phyloP scores from a whole-genome alignment of 2,113 vertebrate species.

The Trematocara zebra region DNA sequence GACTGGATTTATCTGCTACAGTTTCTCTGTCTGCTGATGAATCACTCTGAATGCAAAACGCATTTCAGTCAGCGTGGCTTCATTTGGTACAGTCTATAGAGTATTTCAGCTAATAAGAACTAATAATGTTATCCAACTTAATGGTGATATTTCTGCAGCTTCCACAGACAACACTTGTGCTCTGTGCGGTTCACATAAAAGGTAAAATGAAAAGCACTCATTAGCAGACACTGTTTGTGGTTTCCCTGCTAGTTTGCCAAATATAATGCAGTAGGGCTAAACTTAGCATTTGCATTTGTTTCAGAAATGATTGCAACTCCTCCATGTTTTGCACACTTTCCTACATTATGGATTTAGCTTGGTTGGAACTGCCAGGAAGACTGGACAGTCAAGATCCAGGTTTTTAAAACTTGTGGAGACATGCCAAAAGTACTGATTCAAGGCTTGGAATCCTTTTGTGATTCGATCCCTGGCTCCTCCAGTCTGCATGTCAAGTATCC shows the following conservation, averaged over 20 bases:
- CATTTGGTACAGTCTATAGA: not conserved
- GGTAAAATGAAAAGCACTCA: not conserved
- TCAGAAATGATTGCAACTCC: not conserved
- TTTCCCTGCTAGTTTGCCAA: not conserved
- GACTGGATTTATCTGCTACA: conserved; percentile 15
- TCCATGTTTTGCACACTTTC: not conserved
- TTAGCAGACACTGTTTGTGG: not conserved
- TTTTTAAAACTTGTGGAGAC: not conserved
- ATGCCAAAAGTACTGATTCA: fast-evolving
- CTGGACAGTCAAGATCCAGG: not conserved
- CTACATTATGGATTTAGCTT: not conserved
- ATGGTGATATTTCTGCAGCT: not conserved
- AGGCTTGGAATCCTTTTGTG: not conserved
- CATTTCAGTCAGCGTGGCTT: not conserved
- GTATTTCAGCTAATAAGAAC: not conserved
- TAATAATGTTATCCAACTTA: not conserved
- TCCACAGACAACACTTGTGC: not conserved
- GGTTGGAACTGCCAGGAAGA: not conserved
- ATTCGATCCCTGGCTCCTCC: no score
- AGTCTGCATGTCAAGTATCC: no score
- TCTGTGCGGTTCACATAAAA: not conserved
- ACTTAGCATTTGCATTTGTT: not conserved
- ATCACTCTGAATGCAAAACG: conserved; percentile 4
- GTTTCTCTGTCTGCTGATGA: conserved; percentile 10
- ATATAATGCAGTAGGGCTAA: not conserved